Conservation (phyloP, 2,797 vertebrate genomes). For the Bovichtus variegatus region DNA sequence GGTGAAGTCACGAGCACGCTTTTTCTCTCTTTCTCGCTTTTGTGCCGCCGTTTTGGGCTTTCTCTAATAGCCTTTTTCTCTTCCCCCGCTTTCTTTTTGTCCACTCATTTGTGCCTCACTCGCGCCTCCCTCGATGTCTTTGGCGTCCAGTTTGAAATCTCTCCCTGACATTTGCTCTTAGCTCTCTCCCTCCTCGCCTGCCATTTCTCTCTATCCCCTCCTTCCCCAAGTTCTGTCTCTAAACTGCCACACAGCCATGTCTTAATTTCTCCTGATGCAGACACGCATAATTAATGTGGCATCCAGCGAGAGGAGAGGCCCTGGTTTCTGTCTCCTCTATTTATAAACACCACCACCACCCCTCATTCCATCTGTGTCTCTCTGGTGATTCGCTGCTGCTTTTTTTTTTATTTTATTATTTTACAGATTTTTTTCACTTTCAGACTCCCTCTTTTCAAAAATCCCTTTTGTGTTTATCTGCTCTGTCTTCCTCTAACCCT, state of each 20-base stretch:
- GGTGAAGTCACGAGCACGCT: constrained; percentile 10
- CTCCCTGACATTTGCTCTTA: constrained; percentile 40
- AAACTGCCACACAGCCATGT: constrained; percentile 41
- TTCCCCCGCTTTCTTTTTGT: not conserved
- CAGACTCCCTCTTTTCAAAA: constrained; percentile 28
- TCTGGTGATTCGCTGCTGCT: constrained; percentile 12
- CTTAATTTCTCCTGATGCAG: constrained; percentile 74
- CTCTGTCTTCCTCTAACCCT: constrained; percentile 41
- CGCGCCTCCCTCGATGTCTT: constrained; percentile 1
- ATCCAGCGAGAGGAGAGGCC: constrained; percentile 50
- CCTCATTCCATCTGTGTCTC: constrained; percentile 13
- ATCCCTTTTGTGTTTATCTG: constrained; percentile 58
- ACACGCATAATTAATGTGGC: constrained; percentile 72
- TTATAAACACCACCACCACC: constrained; percentile 21
- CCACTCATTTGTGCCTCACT: constrained; percentile 2
- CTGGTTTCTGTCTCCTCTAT: constrained; percentile 50
- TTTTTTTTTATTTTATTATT: too few species aligned
- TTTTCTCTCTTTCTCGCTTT: not conserved
- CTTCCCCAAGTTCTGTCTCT: constrained; percentile 27
- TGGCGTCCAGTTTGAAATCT: constrained; percentile 50
- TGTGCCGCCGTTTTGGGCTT: not conserved
- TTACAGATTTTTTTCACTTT: constrained; percentile 40
- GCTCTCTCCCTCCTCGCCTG: constrained; percentile 15
- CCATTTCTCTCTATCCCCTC: not conserved
- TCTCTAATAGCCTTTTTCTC: constrained; percentile 6